Percentiles rank a stretch among this genome's conserved stretches.
phyloP scores from a whole-genome alignment of 1,140 invertebrate species.

The Drosophila gunungcola region DNA sequence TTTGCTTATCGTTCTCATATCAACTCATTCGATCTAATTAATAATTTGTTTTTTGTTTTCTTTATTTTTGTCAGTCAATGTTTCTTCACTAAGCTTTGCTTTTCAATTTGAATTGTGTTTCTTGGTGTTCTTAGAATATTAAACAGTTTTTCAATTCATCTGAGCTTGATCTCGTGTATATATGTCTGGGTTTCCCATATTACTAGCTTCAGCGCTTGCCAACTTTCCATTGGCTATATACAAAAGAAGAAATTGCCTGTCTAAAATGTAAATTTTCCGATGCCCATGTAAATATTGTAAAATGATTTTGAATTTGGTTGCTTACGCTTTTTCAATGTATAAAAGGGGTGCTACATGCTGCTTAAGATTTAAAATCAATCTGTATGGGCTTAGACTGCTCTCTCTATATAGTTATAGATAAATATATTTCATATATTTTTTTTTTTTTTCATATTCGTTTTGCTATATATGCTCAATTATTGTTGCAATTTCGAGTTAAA shows the following conservation, averaged over 20 bases:
- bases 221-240: conserved; percentile 26
- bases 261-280: conserved; percentile 7
- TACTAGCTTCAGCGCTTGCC: conserved; percentile 22
- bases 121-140: conserved; percentile 37
- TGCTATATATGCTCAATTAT: conserved; percentile 73
- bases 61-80: conserved; percentile 73
- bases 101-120: conserved; percentile 63
- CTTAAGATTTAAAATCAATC: conserved; percentile 79
- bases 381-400: conserved; percentile 56
- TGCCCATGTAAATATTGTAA: conserved; percentile 43
- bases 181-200: conserved; percentile 35
- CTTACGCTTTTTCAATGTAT: conserved; percentile 58
- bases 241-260: conserved; percentile 21
- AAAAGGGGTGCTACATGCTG: conserved; percentile 64
- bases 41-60: conserved; percentile 42
- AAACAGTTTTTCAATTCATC: conserved; percentile 54
- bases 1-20: conserved; percentile 47
- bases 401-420: conserved; percentile 65
- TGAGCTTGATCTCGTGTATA: conserved; percentile 52
- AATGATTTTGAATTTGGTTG: conserved; percentile 42
- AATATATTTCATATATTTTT: conserved; percentile 59
- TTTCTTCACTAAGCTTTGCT: conserved; percentile 81
- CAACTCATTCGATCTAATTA: conserved; percentile 51
- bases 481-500: conserved; percentile 76
- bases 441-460: conserved; percentile 42